Evolutionary conservation across 2,113 vertebrate species (phyloP), one percentile per base, ranked within the genome.

Genomic region (Camarhynchus parvulus): DNA sequence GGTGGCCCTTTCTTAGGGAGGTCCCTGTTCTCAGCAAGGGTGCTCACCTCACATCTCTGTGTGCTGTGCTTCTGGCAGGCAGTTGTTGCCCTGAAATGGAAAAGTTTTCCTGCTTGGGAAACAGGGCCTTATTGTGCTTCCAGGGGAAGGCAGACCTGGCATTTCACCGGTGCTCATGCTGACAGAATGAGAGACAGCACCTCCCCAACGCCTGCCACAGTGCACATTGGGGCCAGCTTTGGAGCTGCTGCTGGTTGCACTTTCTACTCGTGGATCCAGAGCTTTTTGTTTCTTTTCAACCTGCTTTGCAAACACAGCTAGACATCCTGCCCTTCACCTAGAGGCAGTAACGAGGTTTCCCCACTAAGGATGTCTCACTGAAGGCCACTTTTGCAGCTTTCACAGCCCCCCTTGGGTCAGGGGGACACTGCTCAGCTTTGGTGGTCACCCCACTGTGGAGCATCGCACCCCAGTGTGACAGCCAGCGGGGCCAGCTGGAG

Each of bases 171-270:
- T 41, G 44, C 22, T 73, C 0, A 0, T 55, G 79, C 55, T 69
- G 64, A 27, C 33, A 64, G 55, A 46, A 27, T 12, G 24, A 72
- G 24, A 61, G 22, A 35, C 44, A 78, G 44, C 21, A 33, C 27
- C 31, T 89, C 49, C 10, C 1, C 33, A 84, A 10, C 0, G 1
- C 33, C 44, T 69, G 55, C 24, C 55, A 35, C 0, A 0, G 19
- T 13, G 46, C 5, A 4, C 52, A 15, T 33, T 2, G 7, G 50
- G 37, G 15, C 59, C 59, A 64, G 49, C 49, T 41, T 27, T 25
- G 55, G 66, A 78, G 44, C 28, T 2, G 1, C 49, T 74, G 61
- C 61, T 46, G 55, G 61, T 69, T 50, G 50, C 56, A 19, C 49
- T 33, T 55, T 74, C 46, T 64, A 5, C 16, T 63, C 44, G 12